Evolutionary conservation across 1,140 invertebrate species (phyloP), one percentile per base, ranked within the genome.

Genomic region (Temnothorax nylanderi): DNA sequence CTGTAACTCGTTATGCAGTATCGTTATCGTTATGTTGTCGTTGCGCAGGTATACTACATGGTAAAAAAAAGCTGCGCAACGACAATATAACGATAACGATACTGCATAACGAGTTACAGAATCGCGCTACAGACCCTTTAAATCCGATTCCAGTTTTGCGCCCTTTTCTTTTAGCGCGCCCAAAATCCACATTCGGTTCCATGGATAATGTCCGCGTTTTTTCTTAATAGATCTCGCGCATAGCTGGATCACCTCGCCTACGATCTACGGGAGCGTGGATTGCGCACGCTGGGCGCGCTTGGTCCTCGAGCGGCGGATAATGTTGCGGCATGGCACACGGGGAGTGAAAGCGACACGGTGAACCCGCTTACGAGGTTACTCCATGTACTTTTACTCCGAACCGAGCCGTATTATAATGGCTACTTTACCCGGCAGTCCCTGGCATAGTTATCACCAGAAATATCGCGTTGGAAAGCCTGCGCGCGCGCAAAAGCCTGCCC

Each of bases 311-410:
- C 81, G 81, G 71, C 60, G 86, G 86, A 89, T 91, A 91, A 91
- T 91, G 74, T 90, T 90, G 85, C 89, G 89, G 91, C 88, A 91
- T 85, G 85, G 56, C 71, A 34, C 71, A 81, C 77, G 77, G 85
- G 89, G 92, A 94, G 93, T 94, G 93, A 94, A 94, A 94, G 94
- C 94, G 94, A 94, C 92, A 92, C 87, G 92, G 89, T 92, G 93
- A 93, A 91, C 93, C 78, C 92, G 90, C 93, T 93, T 90, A 88
- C 91, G 92, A 92, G 89, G 91, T 87, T 89, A 85, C 86, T 26
- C 69, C 89, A 88, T 94, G 90, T 91, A 94, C 94, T 94, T 94
- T 94, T 94, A 94, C 92, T 94, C 64, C 89, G 89, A 91, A 91
- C 85, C 87, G 64, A 94, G 87, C 71, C 81, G 87, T 86, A 90